Percentiles rank a stretch among this genome's conserved stretches.
Conservation (phyloP, 1,140 invertebrate genomes). For the Maniola jurtina region DNA sequence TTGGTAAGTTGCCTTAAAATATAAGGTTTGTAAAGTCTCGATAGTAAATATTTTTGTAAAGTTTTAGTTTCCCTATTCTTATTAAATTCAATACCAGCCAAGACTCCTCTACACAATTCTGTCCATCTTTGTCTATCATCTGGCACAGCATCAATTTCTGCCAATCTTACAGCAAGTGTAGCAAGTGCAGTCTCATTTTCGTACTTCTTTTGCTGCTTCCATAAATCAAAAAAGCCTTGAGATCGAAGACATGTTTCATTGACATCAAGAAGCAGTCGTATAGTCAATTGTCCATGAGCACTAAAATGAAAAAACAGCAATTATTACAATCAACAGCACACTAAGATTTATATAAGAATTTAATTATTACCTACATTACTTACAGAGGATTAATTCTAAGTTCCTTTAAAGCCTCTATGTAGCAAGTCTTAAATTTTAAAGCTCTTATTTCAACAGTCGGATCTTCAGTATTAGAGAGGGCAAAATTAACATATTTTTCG, state of each 20-base stretch:
- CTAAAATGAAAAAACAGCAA: slow-evolving; percentile 75
- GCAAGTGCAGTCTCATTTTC: slow-evolving; percentile 81
- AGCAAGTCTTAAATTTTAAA: slow-evolving; percentile 90
- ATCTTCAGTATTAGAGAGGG: slow-evolving; percentile 88
- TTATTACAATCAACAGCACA: slow-evolving; percentile 2
- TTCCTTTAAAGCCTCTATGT: slow-evolving; percentile 88
- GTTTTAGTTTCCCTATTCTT: not conserved
- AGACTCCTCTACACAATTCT: slow-evolving; percentile 80
- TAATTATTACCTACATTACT: slow-evolving; percentile 60
- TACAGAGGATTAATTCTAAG: slow-evolving; percentile 90
- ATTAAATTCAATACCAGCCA: slow-evolving; percentile 73
- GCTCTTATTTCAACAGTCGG: slow-evolving; percentile 88
- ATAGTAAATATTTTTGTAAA: slow-evolving; percentile 13
- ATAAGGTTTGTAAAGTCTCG: too few relatives aligned
- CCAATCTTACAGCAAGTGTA: slow-evolving; percentile 76
- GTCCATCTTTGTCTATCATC: slow-evolving; percentile 79
- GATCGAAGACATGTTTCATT: slow-evolving; percentile 94
- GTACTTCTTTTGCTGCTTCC: slow-evolving; percentile 85
- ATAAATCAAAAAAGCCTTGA: slow-evolving; percentile 96
- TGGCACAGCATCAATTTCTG: slow-evolving; percentile 79
- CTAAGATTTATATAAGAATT: not conserved
- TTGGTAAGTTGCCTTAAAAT: too few relatives aligned
- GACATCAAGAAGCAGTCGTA: slow-evolving; percentile 93
- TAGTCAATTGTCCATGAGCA: slow-evolving; percentile 92
- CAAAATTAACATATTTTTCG: slow-evolving; percentile 86